Conservation (phyloP, 2,797 vertebrate species). For the Babyrousa celebensis region DNA sequence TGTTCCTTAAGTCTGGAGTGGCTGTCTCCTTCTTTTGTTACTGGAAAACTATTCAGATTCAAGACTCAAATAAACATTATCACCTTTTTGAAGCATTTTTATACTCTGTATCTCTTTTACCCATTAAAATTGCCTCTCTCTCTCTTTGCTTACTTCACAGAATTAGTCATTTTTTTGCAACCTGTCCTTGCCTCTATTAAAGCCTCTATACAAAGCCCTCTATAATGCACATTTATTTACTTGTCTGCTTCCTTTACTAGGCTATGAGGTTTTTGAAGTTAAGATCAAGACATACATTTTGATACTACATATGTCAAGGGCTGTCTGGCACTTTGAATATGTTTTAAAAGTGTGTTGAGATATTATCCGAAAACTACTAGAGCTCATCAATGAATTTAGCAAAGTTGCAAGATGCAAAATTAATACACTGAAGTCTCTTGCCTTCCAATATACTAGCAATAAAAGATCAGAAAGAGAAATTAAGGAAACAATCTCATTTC, state of each 20-base stretch:
- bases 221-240: not conserved
- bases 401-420: no score
- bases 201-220: not conserved
- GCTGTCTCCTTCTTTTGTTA: not conserved
- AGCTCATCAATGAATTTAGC: no score
- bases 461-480: no score
- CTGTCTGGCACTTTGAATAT: not conserved
- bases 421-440: no score
- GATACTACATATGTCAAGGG: not conserved
- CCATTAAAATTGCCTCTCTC: not conserved
- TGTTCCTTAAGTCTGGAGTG: not conserved
- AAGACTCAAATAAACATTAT: not conserved
- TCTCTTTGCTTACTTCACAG: not conserved
- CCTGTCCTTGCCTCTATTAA: not conserved
- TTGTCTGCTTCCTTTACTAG: not conserved
- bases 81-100: not conserved
- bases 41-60: not conserved
- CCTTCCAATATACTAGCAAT: no score
- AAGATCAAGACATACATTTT: constrained; percentile 45
- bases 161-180: not conserved
- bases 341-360: not conserved
- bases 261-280: not conserved
- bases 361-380: no score
- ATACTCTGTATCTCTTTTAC: not conserved
- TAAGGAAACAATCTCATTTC: no score